Conservation (phyloP, 2,888 invertebrate genomes). For the Drosophila lacicola region DNA sequence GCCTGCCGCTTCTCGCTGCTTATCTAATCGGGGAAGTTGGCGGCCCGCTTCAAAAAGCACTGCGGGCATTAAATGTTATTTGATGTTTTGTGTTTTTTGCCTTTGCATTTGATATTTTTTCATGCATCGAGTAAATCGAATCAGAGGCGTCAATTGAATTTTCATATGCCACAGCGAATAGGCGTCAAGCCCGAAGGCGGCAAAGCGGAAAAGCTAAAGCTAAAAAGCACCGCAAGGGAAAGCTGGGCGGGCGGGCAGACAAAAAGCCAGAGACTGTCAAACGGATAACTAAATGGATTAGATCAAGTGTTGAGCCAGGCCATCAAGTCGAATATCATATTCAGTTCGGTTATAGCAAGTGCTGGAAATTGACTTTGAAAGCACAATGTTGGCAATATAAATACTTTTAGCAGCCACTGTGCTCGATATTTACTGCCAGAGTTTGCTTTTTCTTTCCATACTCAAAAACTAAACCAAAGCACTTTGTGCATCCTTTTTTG, state of each 20-base stretch:
- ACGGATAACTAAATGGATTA: constrained; percentile 29
- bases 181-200: constrained; percentile 25
- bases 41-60: constrained; percentile 56
- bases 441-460: too few relatives aligned
- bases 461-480: too few relatives aligned
- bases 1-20: constrained; percentile 49
- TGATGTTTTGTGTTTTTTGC: constrained; percentile 24
- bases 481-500: too few relatives aligned
- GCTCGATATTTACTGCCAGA: too few relatives aligned
- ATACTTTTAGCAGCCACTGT: neutral
- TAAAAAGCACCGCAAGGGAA: constrained; percentile 9
- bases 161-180: constrained; percentile 60
- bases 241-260: neutral
- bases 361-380: neutral
- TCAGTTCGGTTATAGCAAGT: neutral
- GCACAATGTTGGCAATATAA: too few relatives aligned
- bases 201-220: constrained; percentile 24
- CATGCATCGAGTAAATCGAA: constrained; percentile 49
- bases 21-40: constrained; percentile 72
- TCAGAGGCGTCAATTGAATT: constrained; percentile 65
- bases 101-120: constrained; percentile 9
- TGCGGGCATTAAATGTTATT: constrained; percentile 56
- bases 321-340: neutral
- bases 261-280: constrained; percentile 7
- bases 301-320: constrained; percentile 5